phyloP scores from a whole-genome alignment of 2,888 invertebrate genomes.

The Cistogaster globosa region DNA sequence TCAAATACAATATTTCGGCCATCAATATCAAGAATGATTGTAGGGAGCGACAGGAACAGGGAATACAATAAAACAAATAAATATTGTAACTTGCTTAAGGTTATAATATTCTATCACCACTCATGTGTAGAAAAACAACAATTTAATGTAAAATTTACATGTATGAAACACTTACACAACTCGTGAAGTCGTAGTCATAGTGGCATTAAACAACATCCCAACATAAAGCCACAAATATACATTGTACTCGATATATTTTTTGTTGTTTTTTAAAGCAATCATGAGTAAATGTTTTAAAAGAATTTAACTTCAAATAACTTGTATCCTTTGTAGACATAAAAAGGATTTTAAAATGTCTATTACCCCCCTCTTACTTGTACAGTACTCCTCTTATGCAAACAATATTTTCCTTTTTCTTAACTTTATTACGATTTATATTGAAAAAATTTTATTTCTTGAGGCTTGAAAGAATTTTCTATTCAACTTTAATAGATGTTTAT shows the following conservation, averaged over 20 bases:
- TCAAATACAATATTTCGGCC: too few relatives aligned
- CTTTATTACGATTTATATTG: conserved; percentile 41
- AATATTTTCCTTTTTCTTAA: conserved; percentile 1
- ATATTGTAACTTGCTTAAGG: too few relatives aligned
- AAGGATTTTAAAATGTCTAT: conserved; percentile 51
- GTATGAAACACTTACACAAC: conserved; percentile 4
- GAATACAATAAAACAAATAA: too few relatives aligned
- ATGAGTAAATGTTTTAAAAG: conserved; percentile 35
- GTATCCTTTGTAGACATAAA: conserved; percentile 52
- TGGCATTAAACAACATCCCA: conserved; percentile 3
- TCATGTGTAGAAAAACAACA: too few relatives aligned
- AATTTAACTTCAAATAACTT: conserved; percentile 45
- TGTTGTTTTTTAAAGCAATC: not conserved
- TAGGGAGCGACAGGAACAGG: too few relatives aligned
- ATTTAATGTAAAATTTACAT: not conserved
- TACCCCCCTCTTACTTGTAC: not conserved
- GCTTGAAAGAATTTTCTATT: conserved; percentile 26
- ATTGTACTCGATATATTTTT: not conserved
- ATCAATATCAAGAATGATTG: too few relatives aligned
- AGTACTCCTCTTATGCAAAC: not conserved
- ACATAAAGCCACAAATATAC: conserved; percentile 29
- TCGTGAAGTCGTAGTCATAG: not conserved
- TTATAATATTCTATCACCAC: too few relatives aligned
- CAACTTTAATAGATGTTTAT: conserved; percentile 31
- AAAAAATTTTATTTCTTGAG: conserved; percentile 23